Conservation (phyloP, 2,797 vertebrate genomes). For the Antennarius maculatus region DNA sequence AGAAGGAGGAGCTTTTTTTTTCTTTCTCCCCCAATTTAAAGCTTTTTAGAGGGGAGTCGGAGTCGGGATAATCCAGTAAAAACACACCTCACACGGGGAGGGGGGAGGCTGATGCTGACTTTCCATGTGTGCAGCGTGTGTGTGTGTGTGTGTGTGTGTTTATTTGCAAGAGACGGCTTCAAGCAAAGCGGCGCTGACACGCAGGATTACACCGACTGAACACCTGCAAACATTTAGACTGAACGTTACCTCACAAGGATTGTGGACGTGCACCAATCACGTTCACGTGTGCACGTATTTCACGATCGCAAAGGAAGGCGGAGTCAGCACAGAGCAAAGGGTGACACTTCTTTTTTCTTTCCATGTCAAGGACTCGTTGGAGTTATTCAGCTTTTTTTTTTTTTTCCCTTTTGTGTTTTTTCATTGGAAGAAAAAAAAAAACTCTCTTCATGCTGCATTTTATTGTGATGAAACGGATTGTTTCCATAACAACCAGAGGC, state of each 20-base stretch:
- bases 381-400: background rate
- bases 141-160: conserved; percentile 22
- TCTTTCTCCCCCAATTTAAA: conserved; percentile 33
- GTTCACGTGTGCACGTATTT: too few relatives aligned
- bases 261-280: background rate
- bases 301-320: background rate
- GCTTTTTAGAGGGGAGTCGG: conserved; percentile 51
- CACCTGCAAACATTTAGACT: conserved; percentile 22
- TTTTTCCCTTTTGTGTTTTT: background rate
- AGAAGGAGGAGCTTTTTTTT: conserved; percentile 27
- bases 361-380: conserved; percentile 16
- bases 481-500: conserved; percentile 55
- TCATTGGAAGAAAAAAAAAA: conserved; percentile 3
- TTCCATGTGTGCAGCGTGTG: conserved; percentile 9
- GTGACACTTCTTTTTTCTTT: conserved; percentile 7
- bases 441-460: conserved; percentile 9
- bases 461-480: conserved; percentile 20
- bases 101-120: conserved; percentile 32
- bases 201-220: conserved; percentile 52
- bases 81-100: conserved; percentile 37
- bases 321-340: background rate
- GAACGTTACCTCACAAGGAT: background rate
- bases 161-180: conserved; percentile 57
- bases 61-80: conserved; percentile 60
- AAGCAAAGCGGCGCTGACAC: conserved; percentile 51